A percentile compares a stretch with the other conserved stretches of the same genome.
Evolutionary conservation across 2,797 vertebrate species (phyloP).

Genomic region (Galagoides demidoff): DNA sequence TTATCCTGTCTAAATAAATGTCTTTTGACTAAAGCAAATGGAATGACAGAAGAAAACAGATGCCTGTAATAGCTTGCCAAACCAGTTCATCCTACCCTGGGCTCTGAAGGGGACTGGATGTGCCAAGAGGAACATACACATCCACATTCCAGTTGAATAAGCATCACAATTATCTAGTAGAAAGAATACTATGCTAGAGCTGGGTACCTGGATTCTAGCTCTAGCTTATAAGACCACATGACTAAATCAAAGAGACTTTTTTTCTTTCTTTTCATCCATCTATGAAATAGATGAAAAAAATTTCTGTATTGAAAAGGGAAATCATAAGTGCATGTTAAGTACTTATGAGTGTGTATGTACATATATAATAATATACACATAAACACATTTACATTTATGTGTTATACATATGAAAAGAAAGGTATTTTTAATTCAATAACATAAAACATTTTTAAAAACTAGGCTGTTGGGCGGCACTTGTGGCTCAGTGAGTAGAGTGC

Average conservation of each 20-base stretch:
- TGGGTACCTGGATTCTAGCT: not conserved
- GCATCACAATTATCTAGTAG: not conserved
- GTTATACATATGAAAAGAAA: not conserved
- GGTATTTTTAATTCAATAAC: conserved; percentile 2
- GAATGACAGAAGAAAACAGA: not conserved
- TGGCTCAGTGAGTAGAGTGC: too few relatives aligned
- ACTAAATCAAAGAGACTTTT: not conserved
- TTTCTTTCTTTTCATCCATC: not conserved
- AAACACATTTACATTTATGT: not conserved
- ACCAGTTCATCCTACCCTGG: not conserved
- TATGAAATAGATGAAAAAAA: not conserved
- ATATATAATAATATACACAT: accelerated
- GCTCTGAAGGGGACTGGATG: not conserved
- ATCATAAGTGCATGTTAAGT: not conserved
- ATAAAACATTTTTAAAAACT: not conserved
- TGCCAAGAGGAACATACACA: not conserved
- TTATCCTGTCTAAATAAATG: not conserved
- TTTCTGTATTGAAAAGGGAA: not conserved
- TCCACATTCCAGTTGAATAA: not conserved
- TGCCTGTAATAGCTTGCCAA: not conserved
- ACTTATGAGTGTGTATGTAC: not conserved
- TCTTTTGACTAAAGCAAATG: not conserved
- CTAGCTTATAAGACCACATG: not conserved
- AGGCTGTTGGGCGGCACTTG: not conserved
- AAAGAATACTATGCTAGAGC: not conserved